These are phyloP conservation scores for Caradrina clavipalpis DNA, from an alignment of 2,888 invertebrate genomes.

Conservation along the genomic window DNA sequence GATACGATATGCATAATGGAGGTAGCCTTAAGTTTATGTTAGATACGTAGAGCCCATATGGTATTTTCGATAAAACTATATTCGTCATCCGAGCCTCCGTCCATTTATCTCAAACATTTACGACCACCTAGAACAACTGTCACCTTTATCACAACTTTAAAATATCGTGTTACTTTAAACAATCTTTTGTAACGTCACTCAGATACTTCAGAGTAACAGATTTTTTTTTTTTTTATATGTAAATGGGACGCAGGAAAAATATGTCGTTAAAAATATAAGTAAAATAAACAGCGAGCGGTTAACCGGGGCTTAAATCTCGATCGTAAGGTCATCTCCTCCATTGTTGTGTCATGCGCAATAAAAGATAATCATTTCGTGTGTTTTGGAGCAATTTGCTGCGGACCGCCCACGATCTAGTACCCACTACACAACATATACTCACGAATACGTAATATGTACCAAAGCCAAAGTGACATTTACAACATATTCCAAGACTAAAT, in stretches of 20 bases:
- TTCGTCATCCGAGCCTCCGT: constrained; percentile 66
- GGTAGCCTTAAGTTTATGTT: constrained; percentile 34
- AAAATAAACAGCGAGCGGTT: constrained; percentile 72
- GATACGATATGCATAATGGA: constrained; percentile 49
- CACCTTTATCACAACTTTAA: constrained; percentile 65
- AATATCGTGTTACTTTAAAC: constrained; percentile 46
- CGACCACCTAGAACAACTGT: constrained; percentile 73
- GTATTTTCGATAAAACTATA: constrained; percentile 63
- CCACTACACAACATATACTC: constrained; percentile 48
- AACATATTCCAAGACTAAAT: constrained; percentile 37
- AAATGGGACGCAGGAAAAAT: constrained; percentile 58
- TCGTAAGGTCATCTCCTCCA: constrained; percentile 85
- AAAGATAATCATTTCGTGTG: constrained; percentile 86
- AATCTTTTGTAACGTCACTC: constrained; percentile 36
- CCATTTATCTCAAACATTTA: constrained; percentile 74
- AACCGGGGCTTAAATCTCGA: constrained; percentile 76
- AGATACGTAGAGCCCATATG: constrained; percentile 41
- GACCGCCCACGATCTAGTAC: constrained; percentile 76
- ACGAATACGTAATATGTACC: constrained; percentile 37
- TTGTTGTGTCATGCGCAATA: constrained; percentile 86
- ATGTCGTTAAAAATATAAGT: constrained; percentile 66
- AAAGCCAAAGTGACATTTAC: constrained; percentile 40
- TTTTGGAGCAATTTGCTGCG: constrained; percentile 85
- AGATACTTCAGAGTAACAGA: constrained; percentile 19
- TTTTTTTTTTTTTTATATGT: constrained; percentile 31